Conservation (phyloP, 2,113 vertebrate species). For the Mormoops blainvillei region DNA sequence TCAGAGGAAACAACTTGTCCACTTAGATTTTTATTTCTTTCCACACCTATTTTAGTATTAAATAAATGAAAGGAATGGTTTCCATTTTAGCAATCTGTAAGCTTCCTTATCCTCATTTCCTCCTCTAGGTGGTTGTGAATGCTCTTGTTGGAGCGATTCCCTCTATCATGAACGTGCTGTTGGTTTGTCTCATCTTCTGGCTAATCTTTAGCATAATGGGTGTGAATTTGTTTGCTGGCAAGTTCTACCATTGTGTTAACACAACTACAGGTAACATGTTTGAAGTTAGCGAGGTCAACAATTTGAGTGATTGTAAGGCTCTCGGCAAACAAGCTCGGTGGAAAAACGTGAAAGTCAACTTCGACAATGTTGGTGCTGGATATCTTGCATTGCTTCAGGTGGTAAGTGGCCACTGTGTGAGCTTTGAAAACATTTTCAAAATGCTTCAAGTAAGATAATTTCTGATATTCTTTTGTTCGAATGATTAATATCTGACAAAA, state of each 20-base stretch:
- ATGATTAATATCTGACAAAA: constrained; percentile 2
- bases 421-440: not conserved
- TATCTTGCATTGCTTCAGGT: constrained; percentile 97
- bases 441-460: constrained; percentile 20
- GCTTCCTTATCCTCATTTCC: constrained; percentile 48
- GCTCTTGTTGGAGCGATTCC: constrained; percentile 97
- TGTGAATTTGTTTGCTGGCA: constrained; percentile 97
- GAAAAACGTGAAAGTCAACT: constrained; percentile 94
- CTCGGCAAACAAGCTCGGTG: constrained; percentile 82
- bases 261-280: constrained; percentile 73
- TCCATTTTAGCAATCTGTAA: not conserved
- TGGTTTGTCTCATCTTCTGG: constrained; percentile 99
- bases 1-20: not conserved
- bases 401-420: constrained; percentile 81
- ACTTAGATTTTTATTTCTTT: constrained; percentile 30
- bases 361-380: constrained; percentile 95
- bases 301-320: constrained; percentile 79
- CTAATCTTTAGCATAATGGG: constrained; percentile 99
- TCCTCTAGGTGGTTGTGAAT: constrained; percentile 94
- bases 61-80: not conserved
- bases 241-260: constrained; percentile 89
- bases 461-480: not conserved
- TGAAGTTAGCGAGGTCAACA: constrained; percentile 71
- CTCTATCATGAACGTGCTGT: constrained; percentile 97
- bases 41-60: not conserved